Percentiles rank a stretch among this genome's conserved stretches.
Evolutionary conservation across 2,113 vertebrate species (phyloP).

Genomic region (Antennarius striatus): DNA sequence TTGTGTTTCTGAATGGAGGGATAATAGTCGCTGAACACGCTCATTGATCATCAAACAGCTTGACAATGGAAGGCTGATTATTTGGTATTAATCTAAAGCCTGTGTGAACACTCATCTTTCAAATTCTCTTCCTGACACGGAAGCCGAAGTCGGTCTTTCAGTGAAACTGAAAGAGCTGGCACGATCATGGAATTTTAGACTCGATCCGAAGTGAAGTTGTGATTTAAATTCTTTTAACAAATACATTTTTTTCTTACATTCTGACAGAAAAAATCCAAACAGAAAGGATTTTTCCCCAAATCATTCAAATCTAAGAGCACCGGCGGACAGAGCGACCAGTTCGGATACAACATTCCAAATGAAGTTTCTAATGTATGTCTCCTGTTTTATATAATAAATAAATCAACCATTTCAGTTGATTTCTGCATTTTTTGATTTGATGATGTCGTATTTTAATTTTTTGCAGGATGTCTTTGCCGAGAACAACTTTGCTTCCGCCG

Average conservation of each 20-base stretch:
- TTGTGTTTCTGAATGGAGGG: not conserved
- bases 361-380: constrained; percentile 23
- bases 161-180: no score
- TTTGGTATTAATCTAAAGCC: no score
- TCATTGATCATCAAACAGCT: no score
- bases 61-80: no score
- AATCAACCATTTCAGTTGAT: not conserved
- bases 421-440: no score
- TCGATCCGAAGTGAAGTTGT: no score
- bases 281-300: not conserved
- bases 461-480: constrained; percentile 31
- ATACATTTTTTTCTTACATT: not conserved
- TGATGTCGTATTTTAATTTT: not conserved
- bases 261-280: constrained; percentile 44
- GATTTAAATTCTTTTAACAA: no score
- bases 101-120: no score
- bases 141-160: no score
- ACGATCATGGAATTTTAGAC: no score
- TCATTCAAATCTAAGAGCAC: not conserved
- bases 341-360: not conserved
- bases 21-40: no score
- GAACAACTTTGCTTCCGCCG: not conserved
- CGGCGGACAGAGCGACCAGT: not conserved
- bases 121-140: no score
- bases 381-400: not conserved